Base-by-base conservation (phyloP, 2,113 vertebrate genomes). In the Synodontis membranacea region DNA sequence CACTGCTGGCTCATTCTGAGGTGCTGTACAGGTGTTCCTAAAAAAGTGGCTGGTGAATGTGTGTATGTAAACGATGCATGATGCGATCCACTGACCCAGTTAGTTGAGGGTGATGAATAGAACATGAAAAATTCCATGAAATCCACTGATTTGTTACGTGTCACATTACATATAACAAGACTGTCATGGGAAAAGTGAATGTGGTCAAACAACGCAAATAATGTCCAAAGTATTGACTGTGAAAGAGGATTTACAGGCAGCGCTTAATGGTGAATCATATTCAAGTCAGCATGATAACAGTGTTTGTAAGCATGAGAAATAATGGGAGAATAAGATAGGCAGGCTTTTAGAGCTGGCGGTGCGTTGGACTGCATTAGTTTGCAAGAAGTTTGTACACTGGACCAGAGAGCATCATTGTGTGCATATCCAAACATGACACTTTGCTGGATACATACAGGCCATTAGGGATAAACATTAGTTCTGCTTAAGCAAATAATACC, bases 321-420 rank as follows among this genome's bases (percentile, higher is more conserved):
- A 75, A 81, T 39, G 56, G 80, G 50, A 21, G 52, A 86, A 81
- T 81, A 78, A 56, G 78, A 74, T 60, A 82, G 83, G 68, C 64
- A 84, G 82, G 85, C 82, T 83, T 88, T 84, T 86, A 88, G 87
- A 86, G 54, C 66, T 81, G 39, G 75, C 60, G 31, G 80, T 11
- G 70, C 52, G 37, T 82, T 60, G 50, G 62, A 84, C 84, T 54
- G 62, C 83, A 81, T 58, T 64, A 25, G 76, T 42, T 82, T 84
- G 82, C 86, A 78, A 87, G 81, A 81, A 80, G 74, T 78, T 50
- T 89, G 84, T 56, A 70, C 84, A 86, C 58, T 84, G 54, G 86
- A 81, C 87, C 79, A 87, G n/a, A 90, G 93, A 94, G 93, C 93
- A 94, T 93, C 92, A 86, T 86, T 92, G 86, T 89, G 93, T 87